Evolutionary conservation across 2,888 invertebrate genomes (phyloP).

Genomic region (Vandiemenella viatica): DNA sequence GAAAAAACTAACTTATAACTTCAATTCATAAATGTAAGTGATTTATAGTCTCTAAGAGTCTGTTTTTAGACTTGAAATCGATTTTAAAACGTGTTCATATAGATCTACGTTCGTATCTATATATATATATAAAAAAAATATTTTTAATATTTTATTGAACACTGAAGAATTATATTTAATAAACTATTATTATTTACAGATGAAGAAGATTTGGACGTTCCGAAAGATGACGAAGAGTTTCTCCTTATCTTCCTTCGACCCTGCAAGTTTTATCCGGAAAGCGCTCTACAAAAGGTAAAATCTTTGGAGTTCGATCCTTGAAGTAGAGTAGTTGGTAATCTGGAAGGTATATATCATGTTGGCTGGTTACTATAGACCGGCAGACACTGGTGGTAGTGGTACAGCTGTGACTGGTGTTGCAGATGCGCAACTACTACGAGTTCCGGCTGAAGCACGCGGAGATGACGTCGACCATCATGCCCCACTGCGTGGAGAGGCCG

Average conservation of each 20-base stretch:
- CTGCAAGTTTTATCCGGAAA: slow-evolving; percentile 78
- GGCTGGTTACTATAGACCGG: no score
- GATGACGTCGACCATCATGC: slow-evolving; percentile 44
- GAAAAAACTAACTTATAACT: no score
- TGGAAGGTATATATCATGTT: no score
- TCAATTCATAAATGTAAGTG: no score
- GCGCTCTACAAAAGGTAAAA: slow-evolving; percentile 62
- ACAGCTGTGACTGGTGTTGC: slow-evolving; percentile 12
- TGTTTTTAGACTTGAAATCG: no score
- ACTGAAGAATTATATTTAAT: background rate
- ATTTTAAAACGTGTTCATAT: no score
- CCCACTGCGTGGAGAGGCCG: slow-evolving; percentile 42
- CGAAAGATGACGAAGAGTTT: slow-evolving; percentile 62
- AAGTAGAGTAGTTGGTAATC: no score
- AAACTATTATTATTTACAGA: slow-evolving; percentile 36
- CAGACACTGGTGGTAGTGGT: background rate
- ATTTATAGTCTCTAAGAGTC: no score
- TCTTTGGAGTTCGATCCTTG: no score
- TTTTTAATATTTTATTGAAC: no score
- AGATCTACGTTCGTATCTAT: no score
- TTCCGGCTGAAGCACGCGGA: slow-evolving; percentile 47
- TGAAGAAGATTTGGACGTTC: slow-evolving; percentile 51
- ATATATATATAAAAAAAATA: no score
- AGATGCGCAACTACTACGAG: slow-evolving; percentile 59
- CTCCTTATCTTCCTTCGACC: slow-evolving; percentile 69